These are phyloP conservation scores for Rostratula benghalensis DNA, from an alignment of 2,113 vertebrate genomes.

Conservation along the genomic window DNA sequence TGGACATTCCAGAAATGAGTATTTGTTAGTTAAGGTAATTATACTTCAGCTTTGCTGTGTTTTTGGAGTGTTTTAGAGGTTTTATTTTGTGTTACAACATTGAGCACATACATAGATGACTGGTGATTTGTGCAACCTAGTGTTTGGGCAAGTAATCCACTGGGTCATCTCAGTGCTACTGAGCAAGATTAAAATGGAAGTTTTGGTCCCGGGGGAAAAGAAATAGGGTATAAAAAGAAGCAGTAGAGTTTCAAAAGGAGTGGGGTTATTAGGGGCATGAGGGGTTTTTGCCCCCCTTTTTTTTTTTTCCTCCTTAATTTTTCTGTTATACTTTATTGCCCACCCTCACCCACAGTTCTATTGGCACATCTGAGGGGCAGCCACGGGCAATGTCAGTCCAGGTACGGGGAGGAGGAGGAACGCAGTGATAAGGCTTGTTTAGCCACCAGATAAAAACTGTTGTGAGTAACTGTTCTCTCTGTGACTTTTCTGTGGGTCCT, in stretches of 20 bases:
- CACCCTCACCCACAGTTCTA: too few species aligned
- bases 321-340: not conserved
- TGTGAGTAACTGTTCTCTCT: not conserved
- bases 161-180: not conserved
- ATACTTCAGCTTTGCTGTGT: not conserved
- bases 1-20: not conserved
- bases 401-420: not conserved
- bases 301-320: fast-evolving
- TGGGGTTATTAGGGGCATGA: not conserved
- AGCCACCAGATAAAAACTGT: not conserved
- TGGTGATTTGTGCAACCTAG: not conserved
- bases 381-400: fast-evolving
- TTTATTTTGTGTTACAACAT: not conserved
- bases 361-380: not conserved
- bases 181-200: not conserved
- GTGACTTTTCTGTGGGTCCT: not conserved
- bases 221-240: not conserved
- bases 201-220: not conserved
- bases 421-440: not conserved
- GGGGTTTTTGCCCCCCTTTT: not conserved
- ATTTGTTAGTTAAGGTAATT: not conserved
- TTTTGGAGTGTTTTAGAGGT: not conserved
- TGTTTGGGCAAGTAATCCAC: not conserved
- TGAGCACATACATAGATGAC: not conserved
- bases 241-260: not conserved